These are phyloP conservation scores for Naja naja DNA, from an alignment of 2,113 vertebrate species.

Conservation along the genomic window DNA sequence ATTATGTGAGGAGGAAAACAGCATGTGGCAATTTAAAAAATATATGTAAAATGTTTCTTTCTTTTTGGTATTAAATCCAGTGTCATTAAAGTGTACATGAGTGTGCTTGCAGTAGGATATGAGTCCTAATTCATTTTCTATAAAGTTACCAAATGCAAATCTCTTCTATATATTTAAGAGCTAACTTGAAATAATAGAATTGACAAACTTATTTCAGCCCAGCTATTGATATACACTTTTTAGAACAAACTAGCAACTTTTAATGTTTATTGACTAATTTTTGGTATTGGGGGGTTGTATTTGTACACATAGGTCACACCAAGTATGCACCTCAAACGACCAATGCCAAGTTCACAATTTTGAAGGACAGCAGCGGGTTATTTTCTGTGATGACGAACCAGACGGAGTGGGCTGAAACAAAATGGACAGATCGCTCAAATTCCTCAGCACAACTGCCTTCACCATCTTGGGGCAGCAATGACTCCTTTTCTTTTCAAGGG, in stretches of 20 bases:
- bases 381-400: slow-evolving; percentile 79
- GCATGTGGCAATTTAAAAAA: not conserved
- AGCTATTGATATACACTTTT: not conserved
- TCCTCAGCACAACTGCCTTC: slow-evolving; percentile 13
- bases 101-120: not conserved
- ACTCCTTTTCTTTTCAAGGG: slow-evolving; percentile 51
- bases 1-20: not conserved
- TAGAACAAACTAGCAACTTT: not conserved
- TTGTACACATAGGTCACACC: slow-evolving; percentile 40
- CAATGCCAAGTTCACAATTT: slow-evolving; percentile 39
- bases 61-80: not conserved
- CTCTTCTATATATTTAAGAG: not conserved
- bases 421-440: slow-evolving; percentile 7
- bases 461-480: slow-evolving; percentile 49
- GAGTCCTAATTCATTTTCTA: not conserved
- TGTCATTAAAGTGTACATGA: not conserved
- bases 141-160: not conserved
- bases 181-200: not conserved
- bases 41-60: not conserved
- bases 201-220: not conserved
- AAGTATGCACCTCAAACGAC: slow-evolving; percentile 26
- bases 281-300: slow-evolving; percentile 19
- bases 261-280: slow-evolving; percentile 28
- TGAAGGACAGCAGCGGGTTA: slow-evolving; percentile 15
- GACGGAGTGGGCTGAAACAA: slow-evolving; percentile 60